phyloP scores from a whole-genome alignment of 2,888 invertebrate species.

The Catocala sponsa region DNA sequence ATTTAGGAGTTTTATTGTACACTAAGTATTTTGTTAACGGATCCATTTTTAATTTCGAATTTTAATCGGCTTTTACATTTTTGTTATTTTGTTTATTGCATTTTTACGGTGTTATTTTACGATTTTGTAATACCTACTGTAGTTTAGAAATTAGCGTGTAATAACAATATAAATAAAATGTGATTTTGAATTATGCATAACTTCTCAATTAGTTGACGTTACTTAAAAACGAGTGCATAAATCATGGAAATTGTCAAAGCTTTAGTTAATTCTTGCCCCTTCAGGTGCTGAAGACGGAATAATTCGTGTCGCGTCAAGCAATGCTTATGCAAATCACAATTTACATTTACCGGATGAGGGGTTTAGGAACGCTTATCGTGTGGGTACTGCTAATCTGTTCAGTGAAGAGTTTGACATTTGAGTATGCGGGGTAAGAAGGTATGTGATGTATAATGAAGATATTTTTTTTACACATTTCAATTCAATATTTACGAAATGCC shows the following conservation, averaged over 20 bases:
- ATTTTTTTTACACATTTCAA: no score
- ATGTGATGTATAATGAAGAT: neutral
- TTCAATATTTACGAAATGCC: no score
- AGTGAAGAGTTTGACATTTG: slow-evolving; percentile 31
- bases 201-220: no score
- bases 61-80: neutral
- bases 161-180: neutral
- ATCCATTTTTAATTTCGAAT: slow-evolving; percentile 61
- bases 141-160: neutral
- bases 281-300: slow-evolving; percentile 39
- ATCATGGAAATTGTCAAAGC: neutral
- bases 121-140: neutral
- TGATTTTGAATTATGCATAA: no score
- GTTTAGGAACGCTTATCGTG: slow-evolving; percentile 41
- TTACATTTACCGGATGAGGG: slow-evolving; percentile 57
- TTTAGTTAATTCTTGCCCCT: slow-evolving; percentile 8
- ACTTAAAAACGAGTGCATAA: neutral
- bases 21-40: slow-evolving; percentile 76
- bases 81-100: neutral
- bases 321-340: slow-evolving; percentile 74
- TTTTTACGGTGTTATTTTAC: neutral
- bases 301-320: slow-evolving; percentile 45
- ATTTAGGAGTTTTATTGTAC: slow-evolving; percentile 78
- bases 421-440: slow-evolving; percentile 6
- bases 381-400: slow-evolving; percentile 41